Base-by-base conservation (phyloP, 2,888 invertebrate species). In the Aphrophora alni region DNA sequence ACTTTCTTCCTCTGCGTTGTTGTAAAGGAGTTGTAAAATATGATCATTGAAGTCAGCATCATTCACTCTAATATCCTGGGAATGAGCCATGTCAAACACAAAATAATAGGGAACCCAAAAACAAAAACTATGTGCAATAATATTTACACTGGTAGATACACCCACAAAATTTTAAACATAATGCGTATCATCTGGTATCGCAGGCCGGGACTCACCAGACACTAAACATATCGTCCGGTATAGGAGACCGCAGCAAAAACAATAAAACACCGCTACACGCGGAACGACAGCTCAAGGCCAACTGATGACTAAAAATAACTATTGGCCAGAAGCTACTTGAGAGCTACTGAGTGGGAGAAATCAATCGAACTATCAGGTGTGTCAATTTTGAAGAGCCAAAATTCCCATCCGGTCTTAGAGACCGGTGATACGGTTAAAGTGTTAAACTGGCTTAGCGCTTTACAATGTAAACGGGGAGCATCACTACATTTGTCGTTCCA, bases 381-480 rank as follows among this genome's bases (percentile, higher is more conserved):
- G n/a, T 5, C 2, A 25, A 71, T 25, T 71, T 71, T 12, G 26
- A 71, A 71, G 71, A 71, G 71, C 24, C 24, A 71, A 71, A 68
- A 5, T 68, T 68, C 68, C 68, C 68, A 10, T 68, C 68, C 68
- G 68, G 68, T 68, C 68, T 68, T 10, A 68, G 68, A 68, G 68
- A 68, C 68, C 68, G n/a, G 68, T 68, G 68, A 68, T 68, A 68
- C 68, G 68, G 68, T 68, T 68, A 68, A n/a, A 68, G n/a, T 68
- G 68, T 68, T 68, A 68, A 68, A 68, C n/a, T n/a, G n/a, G n/a
- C n/a, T n/a, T n/a, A n/a, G n/a, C n/a, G n/a, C n/a, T n/a, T n/a
- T n/a, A n/a, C n/a, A n/a, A n/a, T n/a, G n/a, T n/a, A n/a, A n/a
- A n/a, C n/a, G n/a, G n/a, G n/a, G n/a, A n/a, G n/a, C n/a, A n/a